Conservation (phyloP, 2,113 vertebrate species). For the Ptilonorhynchus violaceus region DNA sequence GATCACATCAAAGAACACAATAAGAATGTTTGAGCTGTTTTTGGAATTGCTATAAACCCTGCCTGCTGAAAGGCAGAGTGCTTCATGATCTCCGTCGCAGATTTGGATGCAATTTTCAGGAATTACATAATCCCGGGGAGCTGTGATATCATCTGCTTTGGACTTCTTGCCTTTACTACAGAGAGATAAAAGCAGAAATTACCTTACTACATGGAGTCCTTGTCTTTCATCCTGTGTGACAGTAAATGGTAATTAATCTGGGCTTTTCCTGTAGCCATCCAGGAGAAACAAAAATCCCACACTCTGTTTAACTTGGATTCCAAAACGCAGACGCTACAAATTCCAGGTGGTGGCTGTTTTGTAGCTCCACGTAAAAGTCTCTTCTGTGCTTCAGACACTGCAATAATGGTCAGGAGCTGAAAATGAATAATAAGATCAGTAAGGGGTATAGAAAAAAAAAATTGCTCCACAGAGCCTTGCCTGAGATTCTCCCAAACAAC, state of each 20-base stretch:
- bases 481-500: not conserved
- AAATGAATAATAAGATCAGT: not conserved
- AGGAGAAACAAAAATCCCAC: not conserved
- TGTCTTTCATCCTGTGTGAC: not conserved
- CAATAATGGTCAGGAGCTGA: not conserved
- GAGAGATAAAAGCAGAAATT: not conserved
- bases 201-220: not conserved
- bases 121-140: not conserved
- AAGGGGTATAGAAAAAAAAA: not conserved
- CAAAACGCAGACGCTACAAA: not conserved
- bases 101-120: not conserved
- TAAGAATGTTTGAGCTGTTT: not conserved
- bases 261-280: not conserved
- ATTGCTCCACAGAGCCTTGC: not conserved
- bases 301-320: not conserved
- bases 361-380: not conserved
- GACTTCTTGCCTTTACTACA: not conserved
- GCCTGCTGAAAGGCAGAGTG: not conserved
- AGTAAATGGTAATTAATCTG: not conserved
- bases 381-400: not conserved
- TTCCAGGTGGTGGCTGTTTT: not conserved
- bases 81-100: not conserved
- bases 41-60: not conserved
- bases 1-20: not conserved
- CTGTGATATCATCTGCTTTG: not conserved